Base-by-base conservation (phyloP, 2,888 invertebrate genomes). In the Pterobdella sp. region DNA sequence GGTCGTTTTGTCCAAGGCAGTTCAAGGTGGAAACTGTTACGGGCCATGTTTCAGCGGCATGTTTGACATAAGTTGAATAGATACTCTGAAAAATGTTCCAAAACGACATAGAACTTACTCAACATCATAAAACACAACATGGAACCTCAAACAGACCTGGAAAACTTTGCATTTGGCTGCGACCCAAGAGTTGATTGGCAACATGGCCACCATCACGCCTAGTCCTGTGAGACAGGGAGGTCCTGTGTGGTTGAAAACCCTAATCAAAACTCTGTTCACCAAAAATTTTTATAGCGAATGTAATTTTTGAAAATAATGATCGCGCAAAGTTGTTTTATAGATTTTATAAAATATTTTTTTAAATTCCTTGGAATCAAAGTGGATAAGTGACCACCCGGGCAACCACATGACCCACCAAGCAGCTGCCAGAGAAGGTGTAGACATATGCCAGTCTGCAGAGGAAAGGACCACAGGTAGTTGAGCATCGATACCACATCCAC, bases 391-490 rank as follows among this genome's bases (percentile, higher is more conserved):
- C n/a, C n/a, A n/a, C 22, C 49, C 49, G 49, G 49, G 22, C 10
- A 22, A 42, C 10, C 7, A 7, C 22, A 14, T 22, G 10, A 42
- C 49, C 7, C 7, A 56, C 60, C 74, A 1, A 74, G 69, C 69
- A 68, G 42, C 49, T 65, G 52, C 74, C 74, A 74, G 36, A 74
- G 73, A 36, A 74, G 68, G 52, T 69, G 73, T 56, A 93, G 82
- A 0, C 92, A 90, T 32, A 93, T 83, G 1, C 86, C 86, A 76
- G 94, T 93, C 85, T 93, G 93, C 34, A 77, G 31, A 2, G 77
- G 77, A 18, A 70, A 74, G 4, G 75, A 75, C 77, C 77, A 77
- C n/a, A 79, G 31, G 65, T 75, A 70, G 69, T 78, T 75, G 49
- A 78, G 32, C 68, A 75, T 75, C 18, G 77, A 75, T 18, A 73